phyloP scores from a whole-genome alignment of 2,888 invertebrate genomes.

The Argyresthia albistria region DNA sequence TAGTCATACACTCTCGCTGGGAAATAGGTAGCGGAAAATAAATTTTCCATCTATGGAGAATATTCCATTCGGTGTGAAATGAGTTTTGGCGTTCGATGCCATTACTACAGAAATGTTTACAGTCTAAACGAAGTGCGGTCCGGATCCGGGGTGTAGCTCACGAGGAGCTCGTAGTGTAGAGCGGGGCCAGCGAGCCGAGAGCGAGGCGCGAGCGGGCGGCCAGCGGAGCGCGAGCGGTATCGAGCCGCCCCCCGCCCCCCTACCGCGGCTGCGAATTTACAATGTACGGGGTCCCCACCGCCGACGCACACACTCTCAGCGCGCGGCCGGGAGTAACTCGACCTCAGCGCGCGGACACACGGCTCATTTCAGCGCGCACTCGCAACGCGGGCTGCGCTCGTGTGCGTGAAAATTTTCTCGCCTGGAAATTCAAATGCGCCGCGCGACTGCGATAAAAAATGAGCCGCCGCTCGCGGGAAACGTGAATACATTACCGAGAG shows the following conservation, averaged over 20 bases:
- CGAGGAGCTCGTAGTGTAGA: not conserved
- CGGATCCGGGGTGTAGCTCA: not conserved
- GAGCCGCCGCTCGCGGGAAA: constrained; percentile 59
- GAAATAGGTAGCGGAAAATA: too few relatives aligned
- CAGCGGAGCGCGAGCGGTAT: not conserved
- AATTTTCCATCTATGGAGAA: too few relatives aligned
- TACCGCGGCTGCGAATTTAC: constrained; percentile 3
- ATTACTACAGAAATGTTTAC: not conserved
- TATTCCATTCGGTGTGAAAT: too few relatives aligned
- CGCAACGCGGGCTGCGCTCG: constrained; percentile 7
- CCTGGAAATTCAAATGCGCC: constrained; percentile 69
- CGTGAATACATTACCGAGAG: constrained; percentile 60
- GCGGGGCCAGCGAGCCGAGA: not conserved
- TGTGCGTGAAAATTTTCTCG: constrained; percentile 68
- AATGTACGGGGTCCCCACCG: constrained; percentile 1
- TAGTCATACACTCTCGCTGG: too few relatives aligned
- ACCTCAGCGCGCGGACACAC: not conserved
- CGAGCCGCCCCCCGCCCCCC: not conserved
- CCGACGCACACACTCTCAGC: not conserved
- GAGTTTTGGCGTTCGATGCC: too few relatives aligned
- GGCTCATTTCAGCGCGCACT: not conserved
- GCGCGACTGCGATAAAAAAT: constrained; percentile 72
- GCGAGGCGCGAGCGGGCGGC: not conserved
- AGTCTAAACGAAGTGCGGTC: not conserved
- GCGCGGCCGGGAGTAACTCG: not conserved